phyloP scores from a whole-genome alignment of 2,113 vertebrate genomes.

The Antigone vipio region DNA sequence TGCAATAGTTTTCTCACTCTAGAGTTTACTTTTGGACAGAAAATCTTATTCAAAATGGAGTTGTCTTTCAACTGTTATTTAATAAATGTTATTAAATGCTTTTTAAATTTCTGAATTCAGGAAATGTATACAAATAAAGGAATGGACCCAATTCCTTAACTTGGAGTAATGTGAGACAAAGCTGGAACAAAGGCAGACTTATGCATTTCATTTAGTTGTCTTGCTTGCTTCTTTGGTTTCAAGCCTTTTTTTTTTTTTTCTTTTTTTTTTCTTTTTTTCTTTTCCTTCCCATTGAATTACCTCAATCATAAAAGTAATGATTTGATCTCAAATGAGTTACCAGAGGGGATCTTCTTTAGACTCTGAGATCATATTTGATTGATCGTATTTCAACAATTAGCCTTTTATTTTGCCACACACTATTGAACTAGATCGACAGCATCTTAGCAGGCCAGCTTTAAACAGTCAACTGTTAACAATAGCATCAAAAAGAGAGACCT shows the following conservation, averaged over 20 bases:
- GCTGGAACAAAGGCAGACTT: constrained; percentile 54
- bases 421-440: constrained; percentile 91
- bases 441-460: constrained; percentile 90
- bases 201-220: constrained; percentile 57
- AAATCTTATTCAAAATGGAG: neutral
- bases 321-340: constrained; percentile 76
- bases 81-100: constrained; percentile 34
- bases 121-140: neutral
- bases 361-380: constrained; percentile 87
- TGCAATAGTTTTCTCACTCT: neutral
- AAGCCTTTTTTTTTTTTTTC: neutral
- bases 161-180: constrained; percentile 15
- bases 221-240: constrained; percentile 43
- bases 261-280: neutral
- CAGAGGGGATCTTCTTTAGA: constrained; percentile 75
- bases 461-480: constrained; percentile 92
- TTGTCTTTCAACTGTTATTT: neutral
- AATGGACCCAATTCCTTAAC: neutral
- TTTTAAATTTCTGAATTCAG: neutral
- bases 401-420: constrained; percentile 93
- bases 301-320: constrained; percentile 69
- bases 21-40: neutral
- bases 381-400: constrained; percentile 93
- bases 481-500: constrained; percentile 86
- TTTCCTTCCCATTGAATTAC: constrained; percentile 35